Evolutionary conservation across 2,113 vertebrate genomes (phyloP), one percentile per base, ranked within the genome.

Genomic region (Lasiurus cinereus): DNA sequence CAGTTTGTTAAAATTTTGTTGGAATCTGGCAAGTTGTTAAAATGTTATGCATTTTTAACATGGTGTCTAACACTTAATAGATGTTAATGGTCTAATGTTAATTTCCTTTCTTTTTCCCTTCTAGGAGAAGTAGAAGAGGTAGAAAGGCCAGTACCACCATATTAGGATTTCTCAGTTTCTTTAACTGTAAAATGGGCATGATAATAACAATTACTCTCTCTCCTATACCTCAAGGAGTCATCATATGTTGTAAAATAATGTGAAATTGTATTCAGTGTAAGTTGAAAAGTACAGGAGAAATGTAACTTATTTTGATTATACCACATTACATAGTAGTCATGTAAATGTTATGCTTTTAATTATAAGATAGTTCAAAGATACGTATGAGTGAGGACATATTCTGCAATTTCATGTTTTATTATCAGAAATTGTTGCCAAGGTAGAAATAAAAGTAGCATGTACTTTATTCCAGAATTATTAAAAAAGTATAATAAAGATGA

Each of bases 381-480:
- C 6, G 21, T 59, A 0, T 82, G 46, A 67, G 79, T 52, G 29
- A 86, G 70, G 31, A 73, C 5, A 27, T 76, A 70, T 43, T 88
- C 52, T 88, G 29, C 31, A 82, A 36, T 72, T 87, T 79, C 52
- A 43, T 69, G 78, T 48, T n/a, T 54, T 74, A 56, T 24, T 91
- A n/a, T 77, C 27, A 73, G 73, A 95, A 91, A 73, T 67, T 77
- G 48, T n/a, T 39, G 59, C n/a, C 46, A 59, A 31, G 8, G 48
- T 82, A 16, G n/a, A 82, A 66, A 89, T 54, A 67, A 91, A 52
- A 46, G 18, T 85, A 46, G 0, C 19, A 50, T 39, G 8, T 80
- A 76, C 76, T 95, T 95, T 78, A 93, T 83, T 70, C 36, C 36
- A 94, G 31, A 83, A 43, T 70, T 31, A 79, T 90, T 48, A 64